Conservation (phyloP, 2,888 invertebrate genomes). For the Nomada fucata region DNA sequence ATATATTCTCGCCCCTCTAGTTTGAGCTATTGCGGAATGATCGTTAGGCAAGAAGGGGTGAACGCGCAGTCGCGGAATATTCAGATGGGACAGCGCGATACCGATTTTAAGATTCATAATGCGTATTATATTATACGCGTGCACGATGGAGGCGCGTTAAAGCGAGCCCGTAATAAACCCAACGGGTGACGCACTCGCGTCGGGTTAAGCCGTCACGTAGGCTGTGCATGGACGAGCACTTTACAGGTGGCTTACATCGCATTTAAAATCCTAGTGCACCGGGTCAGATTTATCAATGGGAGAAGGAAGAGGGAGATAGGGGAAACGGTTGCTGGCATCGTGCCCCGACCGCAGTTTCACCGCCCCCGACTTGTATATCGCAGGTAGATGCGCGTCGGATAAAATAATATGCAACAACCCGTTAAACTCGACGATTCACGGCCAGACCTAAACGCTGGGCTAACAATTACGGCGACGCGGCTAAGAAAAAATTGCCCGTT, state of each 20-base stretch:
- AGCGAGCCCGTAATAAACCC: conserved; percentile 43
- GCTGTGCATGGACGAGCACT: conserved; percentile 47
- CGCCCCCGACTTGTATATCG: conserved; percentile 48
- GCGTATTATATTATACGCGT: too few species aligned
- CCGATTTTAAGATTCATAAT: neutral
- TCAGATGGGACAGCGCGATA: neutral
- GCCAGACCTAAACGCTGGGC: conserved; percentile 3
- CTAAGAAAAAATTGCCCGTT: conserved; percentile 12
- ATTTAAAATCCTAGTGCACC: conserved; percentile 63
- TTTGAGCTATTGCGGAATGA: neutral
- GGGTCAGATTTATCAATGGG: conserved; percentile 67
- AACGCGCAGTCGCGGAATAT: neutral
- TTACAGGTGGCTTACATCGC: conserved; percentile 72
- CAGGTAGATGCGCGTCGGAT: conserved; percentile 42
- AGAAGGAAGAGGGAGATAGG: neutral
- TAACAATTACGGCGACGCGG: conserved; percentile 22
- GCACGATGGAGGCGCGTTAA: neutral
- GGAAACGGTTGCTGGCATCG: conserved; percentile 59
- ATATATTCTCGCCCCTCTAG: neutral
- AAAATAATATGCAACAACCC: conserved; percentile 63
- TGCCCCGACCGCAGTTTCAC: conserved; percentile 60
- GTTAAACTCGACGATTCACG: conserved; percentile 57
- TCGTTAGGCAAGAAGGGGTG: conserved; percentile 16
- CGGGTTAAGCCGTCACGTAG: conserved; percentile 55
- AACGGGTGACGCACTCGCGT: conserved; percentile 30